These are phyloP conservation scores for Dynastes tityus DNA, from an alignment of 2,888 invertebrate species.

Conservation along the genomic window DNA sequence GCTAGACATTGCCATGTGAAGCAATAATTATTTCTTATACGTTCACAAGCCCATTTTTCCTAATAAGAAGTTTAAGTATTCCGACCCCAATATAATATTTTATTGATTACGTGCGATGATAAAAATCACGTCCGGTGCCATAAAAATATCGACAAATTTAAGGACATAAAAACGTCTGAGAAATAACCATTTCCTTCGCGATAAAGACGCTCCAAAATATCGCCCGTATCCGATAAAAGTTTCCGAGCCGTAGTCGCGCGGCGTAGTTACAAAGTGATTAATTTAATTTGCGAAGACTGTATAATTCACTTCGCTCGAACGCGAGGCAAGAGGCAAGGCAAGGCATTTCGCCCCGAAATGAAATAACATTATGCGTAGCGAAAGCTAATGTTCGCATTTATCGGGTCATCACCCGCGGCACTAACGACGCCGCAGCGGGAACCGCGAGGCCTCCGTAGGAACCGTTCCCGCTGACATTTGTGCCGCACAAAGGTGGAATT, in stretches of 20 bases:
- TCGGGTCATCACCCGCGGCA: constrained; percentile 63
- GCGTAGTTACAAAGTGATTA: constrained; percentile 32
- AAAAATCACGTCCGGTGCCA: constrained; percentile 12
- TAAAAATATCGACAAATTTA: constrained; percentile 24
- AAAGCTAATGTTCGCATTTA: constrained; percentile 58
- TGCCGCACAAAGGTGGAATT: constrained; percentile 58
- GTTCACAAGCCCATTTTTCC: neutral
- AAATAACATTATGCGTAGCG: constrained; percentile 38
- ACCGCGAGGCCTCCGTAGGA: constrained; percentile 51
- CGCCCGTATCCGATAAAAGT: constrained; percentile 21
- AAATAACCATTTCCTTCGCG: constrained; percentile 8
- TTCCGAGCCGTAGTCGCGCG: neutral
- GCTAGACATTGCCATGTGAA: too few species aligned
- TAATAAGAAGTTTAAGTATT: constrained; percentile 16
- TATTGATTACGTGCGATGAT: neutral
- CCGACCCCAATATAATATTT: constrained; percentile 5
- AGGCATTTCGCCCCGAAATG: constrained; percentile 16
- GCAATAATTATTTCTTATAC: too few species aligned
- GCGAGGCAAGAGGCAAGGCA: neutral
- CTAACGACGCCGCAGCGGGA: constrained; percentile 59
- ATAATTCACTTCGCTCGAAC: constrained; percentile 25
- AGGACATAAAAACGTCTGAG: constrained; percentile 24
- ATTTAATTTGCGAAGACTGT: constrained; percentile 32
- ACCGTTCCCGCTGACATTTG: constrained; percentile 61
- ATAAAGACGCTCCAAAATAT: neutral